phyloP scores from a whole-genome alignment of 1,140 invertebrate genomes.

The Cryptotermes secundus region DNA sequence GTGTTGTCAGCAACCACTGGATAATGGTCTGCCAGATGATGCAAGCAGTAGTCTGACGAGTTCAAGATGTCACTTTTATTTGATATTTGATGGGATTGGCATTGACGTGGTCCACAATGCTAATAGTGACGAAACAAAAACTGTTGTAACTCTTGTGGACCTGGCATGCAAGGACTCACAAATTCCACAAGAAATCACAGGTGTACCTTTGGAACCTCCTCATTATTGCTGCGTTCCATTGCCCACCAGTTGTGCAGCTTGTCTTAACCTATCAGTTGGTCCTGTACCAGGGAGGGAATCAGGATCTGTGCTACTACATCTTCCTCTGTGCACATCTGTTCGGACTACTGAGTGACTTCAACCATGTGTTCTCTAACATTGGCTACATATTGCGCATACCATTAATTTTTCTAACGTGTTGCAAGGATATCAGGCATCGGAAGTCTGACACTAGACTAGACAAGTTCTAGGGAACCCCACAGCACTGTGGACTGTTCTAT shows the following conservation, averaged over 20 bases:
- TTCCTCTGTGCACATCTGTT: conserved; percentile 84
- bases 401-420: conserved; percentile 63
- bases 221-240: conserved; percentile 85
- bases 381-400: conserved; percentile 80
- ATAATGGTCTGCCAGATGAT: no score
- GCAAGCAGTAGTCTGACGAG: no score
- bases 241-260: conserved; percentile 82
- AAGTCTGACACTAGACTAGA: conserved; percentile 44
- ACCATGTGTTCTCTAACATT: conserved; percentile 87
- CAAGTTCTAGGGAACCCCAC: conserved; percentile 73
- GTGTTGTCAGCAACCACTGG: no score
- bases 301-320: conserved; percentile 92
- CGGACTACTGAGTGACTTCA: conserved; percentile 72
- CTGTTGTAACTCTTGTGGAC: conserved; percentile 69
- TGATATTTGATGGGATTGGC: no score
- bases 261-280: conserved; percentile 85
- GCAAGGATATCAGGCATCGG: conserved; percentile 52
- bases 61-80: no score
- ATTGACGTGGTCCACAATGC: no score
- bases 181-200: conserved; percentile 64
- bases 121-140: conserved; percentile 59
- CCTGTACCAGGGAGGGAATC: conserved; percentile 77
- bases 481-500: conserved; percentile 87
- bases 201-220: conserved; percentile 78
- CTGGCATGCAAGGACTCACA: conserved; percentile 68